A percentile compares a stretch with the other conserved stretches of the same genome.
phyloP scores from a whole-genome alignment of 2,113 vertebrate species.

The Perca flavescens region DNA sequence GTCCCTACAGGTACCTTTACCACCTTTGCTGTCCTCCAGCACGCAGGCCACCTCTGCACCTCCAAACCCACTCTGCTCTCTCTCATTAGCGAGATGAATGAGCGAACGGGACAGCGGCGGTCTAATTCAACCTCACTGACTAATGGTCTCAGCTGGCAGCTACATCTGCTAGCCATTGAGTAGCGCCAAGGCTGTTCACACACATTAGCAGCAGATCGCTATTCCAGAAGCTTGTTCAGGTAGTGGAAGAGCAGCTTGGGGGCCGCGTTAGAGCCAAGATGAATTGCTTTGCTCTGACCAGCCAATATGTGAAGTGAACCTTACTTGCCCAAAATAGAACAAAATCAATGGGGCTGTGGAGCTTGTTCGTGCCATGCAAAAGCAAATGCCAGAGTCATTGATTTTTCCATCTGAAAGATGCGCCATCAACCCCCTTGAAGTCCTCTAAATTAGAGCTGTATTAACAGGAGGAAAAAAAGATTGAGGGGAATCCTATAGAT shows the following conservation, averaged over 20 bases:
- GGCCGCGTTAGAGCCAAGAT: conserved; percentile 60
- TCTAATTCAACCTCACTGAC: conserved; percentile 68
- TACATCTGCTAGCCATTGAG: conserved; percentile 72
- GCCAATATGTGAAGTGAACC: conserved; percentile 69
- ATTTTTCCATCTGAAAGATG: conserved; percentile 78
- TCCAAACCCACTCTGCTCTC: conserved; percentile 24
- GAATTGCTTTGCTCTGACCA: conserved; percentile 55
- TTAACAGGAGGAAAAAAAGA: conserved; percentile 60
- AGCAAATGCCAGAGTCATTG: conserved; percentile 73
- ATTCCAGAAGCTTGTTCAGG: conserved; percentile 73
- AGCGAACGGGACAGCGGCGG: conserved; percentile 44
- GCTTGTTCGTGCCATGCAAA: conserved; percentile 52
- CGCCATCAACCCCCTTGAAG: conserved; percentile 65
- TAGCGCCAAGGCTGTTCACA: conserved; percentile 64
- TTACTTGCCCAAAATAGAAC: conserved; percentile 74
- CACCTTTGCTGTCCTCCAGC: conserved; percentile 26
- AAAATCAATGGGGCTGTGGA: conserved; percentile 73
- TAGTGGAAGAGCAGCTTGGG: conserved; percentile 57
- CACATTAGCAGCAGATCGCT: conserved; percentile 73
- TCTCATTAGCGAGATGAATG: conserved; percentile 68
- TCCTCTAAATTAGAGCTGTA: conserved; percentile 65
- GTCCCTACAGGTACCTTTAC: conserved; percentile 20
- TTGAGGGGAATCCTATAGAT: conserved; percentile 48
- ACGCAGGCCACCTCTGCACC: conserved; percentile 13
- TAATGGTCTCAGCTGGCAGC: conserved; percentile 79